Conservation (phyloP, 2,113 vertebrate genomes). For the Eonycteris spelaea region DNA sequence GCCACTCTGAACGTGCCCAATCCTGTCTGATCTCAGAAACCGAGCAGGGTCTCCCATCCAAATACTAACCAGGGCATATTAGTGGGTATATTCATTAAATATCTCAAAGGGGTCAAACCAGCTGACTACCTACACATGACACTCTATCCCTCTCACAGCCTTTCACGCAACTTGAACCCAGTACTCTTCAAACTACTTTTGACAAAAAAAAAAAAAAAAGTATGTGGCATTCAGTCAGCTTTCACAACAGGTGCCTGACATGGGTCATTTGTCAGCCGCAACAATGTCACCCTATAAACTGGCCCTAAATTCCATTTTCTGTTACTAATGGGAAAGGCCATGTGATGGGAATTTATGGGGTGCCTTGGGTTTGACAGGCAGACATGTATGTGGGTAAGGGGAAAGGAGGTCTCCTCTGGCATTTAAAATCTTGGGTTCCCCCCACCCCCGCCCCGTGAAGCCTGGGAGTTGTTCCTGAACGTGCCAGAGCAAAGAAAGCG, state of each 20-base stretch:
- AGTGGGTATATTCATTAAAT: not conserved
- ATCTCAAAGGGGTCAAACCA: not conserved
- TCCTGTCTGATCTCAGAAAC: no score
- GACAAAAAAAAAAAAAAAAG: not conserved
- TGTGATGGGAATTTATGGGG: conserved; percentile 74
- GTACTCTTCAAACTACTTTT: not conserved
- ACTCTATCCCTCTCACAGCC: not conserved
- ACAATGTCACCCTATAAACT: conserved; percentile 64
- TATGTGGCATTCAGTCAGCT: not conserved
- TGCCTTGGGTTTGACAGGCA: conserved; percentile 67
- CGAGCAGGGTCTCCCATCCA: no score
- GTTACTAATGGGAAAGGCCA: conserved; percentile 58
- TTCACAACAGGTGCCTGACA: conserved; percentile 49
- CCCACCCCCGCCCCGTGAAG: not conserved
- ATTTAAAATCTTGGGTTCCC: conserved; percentile 37
- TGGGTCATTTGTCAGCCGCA: conserved; percentile 79
- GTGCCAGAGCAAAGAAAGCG: not conserved
- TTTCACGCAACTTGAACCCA: not conserved
- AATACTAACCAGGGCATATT: no score
- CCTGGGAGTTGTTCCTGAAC: conserved; percentile 68
- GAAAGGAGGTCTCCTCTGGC: conserved; percentile 56
- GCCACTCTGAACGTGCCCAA: no score
- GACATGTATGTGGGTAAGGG: conserved; percentile 19
- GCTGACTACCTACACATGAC: no score
- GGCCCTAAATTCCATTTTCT: conserved; percentile 64